Evolutionary conservation across 2,888 invertebrate species (phyloP), one percentile per base, ranked within the genome.

Genomic region (Cheiracanthium punctorium): DNA sequence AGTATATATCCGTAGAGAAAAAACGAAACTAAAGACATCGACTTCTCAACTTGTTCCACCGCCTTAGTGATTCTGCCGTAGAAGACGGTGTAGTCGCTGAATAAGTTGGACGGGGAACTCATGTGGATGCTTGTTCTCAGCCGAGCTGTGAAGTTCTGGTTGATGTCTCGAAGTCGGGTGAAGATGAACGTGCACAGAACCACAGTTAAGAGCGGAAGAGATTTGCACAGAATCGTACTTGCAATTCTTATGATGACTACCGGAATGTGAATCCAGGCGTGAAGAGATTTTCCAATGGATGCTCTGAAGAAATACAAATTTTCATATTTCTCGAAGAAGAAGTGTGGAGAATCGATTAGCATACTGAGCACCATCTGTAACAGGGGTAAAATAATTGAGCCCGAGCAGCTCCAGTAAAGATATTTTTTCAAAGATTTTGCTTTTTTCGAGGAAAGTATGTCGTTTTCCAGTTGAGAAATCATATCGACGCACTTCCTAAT

Each of bases 1-100:
- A 87, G 41, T 71, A 87, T 77, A 29, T 87, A 87, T 1, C 87
- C 87, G 17, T 81, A 87, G n/a, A 87, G 69, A 30, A 87, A 77
- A 41, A 87, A 87, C 1, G 81, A 79, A 8, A 87, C 28, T 4
- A 87, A 28, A 0, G 87, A 87, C 1, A 71, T 65, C 0, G 72
- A 30, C 12, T 69, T 73, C 20, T 87, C 87, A 5, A 69, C 76
- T 8, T 77, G 74, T 24, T 77, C 77, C 1, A 87, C 30, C 0
- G 58, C 41, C 7, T 41, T 80, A 0, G 81, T 87, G 10, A 87
- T 87, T 24, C 80, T 71, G 17, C 75, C 73, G 10, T 87, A 77
- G 14, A 87, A 29, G 24, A 32, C 67, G 12, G 81, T 58, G 43
- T 81, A 87, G n/a, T 81, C 81, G 4, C 76, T 33, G 52, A 81